These are phyloP conservation scores for Aurelia aurita complex sp. Pacific DNA, from an alignment of 30 jellyfish, hydroid and myxozoan species.

Conservation along the genomic window DNA sequence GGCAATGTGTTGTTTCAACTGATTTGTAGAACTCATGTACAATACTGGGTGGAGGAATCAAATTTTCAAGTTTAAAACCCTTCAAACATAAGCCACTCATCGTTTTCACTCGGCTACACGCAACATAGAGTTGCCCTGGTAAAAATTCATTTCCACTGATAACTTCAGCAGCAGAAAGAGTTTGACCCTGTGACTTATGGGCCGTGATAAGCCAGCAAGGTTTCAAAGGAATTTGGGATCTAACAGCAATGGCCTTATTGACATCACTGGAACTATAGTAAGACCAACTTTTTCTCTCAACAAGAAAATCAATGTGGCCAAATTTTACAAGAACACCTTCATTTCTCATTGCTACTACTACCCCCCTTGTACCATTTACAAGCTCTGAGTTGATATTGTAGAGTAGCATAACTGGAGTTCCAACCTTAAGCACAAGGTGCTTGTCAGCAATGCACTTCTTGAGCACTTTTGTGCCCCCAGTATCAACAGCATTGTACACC, in stretches of 20 bases:
- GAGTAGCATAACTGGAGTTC: not conserved
- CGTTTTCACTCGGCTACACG: not conserved
- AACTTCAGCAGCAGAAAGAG: not conserved
- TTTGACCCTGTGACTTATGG: not conserved
- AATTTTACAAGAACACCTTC: too few relatives aligned
- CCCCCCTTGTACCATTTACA: too few relatives aligned
- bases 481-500: not conserved
- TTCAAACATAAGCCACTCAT: not conserved
- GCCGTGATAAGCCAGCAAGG: not conserved
- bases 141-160: not conserved
- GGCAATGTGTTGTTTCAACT: too few relatives aligned
- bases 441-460: not conserved
- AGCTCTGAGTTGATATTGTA: not conserved
- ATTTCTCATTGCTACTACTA: too few relatives aligned
- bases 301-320: too few relatives aligned
- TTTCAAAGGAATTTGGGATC: too few relatives aligned
- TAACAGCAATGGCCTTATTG: too few relatives aligned
- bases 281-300: too few relatives aligned
- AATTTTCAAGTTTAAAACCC: not conserved
- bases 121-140: too few relatives aligned
- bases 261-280: too few relatives aligned
- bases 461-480: not conserved
- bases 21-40: too few relatives aligned
- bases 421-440: not conserved
- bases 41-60: not conserved